A percentile compares a stretch with the other conserved stretches of the same genome.
These are phyloP conservation scores for Nebria salina DNA, from an alignment of 2,888 invertebrate genomes.

Conservation along the genomic window DNA sequence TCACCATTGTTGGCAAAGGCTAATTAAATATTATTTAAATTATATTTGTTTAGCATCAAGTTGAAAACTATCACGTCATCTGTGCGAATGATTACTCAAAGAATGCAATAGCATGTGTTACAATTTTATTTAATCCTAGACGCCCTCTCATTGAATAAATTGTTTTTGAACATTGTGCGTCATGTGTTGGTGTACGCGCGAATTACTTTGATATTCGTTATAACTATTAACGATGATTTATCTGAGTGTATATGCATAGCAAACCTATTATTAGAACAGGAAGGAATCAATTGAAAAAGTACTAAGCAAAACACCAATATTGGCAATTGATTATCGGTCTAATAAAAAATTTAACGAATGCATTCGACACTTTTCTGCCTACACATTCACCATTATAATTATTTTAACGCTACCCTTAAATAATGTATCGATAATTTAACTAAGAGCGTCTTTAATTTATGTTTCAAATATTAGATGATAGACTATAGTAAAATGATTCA, in stretches of 20 bases:
- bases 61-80: not conserved
- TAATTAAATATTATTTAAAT: not conserved
- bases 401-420: too few species aligned
- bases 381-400: not conserved
- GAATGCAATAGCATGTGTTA: conserved; percentile 25
- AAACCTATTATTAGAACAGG: conserved; percentile 8
- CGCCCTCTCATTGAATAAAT: conserved; percentile 34
- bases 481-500: too few species aligned
- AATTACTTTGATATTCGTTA: conserved; percentile 12
- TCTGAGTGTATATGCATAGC: not conserved
- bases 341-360: not conserved
- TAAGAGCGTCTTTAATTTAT: too few species aligned
- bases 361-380: not conserved
- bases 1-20: too few species aligned
- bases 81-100: conserved; percentile 11
- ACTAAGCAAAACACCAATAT: not conserved
- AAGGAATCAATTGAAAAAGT: conserved; percentile 11
- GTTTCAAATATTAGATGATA: too few species aligned
- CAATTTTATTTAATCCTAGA: conserved; percentile 29
- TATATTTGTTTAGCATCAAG: not conserved
- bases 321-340: not conserved
- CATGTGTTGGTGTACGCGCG: conserved; percentile 7
- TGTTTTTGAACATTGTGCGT: conserved; percentile 13
- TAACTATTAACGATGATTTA: conserved; percentile 14
- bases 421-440: too few species aligned